Conservation (phyloP, 2,113 vertebrate species). For the Salminus brasiliensis region DNA sequence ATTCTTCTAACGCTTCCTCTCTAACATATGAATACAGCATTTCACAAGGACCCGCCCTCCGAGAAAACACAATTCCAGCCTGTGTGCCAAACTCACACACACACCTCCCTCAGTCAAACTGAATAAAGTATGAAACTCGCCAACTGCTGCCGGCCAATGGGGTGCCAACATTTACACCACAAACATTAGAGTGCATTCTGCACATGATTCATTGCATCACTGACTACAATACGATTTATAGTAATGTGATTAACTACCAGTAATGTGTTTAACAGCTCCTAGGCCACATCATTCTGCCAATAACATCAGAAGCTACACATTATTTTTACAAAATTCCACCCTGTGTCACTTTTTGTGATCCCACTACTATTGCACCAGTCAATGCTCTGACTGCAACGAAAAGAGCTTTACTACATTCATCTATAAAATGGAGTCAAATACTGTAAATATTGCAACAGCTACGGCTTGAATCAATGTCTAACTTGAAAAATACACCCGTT, state of each 20-base stretch:
- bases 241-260: not conserved
- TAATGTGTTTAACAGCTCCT: not conserved
- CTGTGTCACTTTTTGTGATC: too few species aligned
- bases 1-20: conserved; percentile 30
- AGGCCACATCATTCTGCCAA: too few species aligned
- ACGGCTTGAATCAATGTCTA: not conserved
- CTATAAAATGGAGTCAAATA: not conserved
- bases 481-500: too few species aligned
- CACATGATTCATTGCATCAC: too few species aligned
- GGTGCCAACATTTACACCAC: too few species aligned
- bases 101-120: conserved; percentile 15
- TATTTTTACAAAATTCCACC: too few species aligned
- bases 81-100: conserved; percentile 27
- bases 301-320: too few species aligned
- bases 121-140: conserved; percentile 41
- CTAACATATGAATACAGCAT: conserved; percentile 44
- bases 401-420: not conserved
- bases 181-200: not conserved
- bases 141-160: not conserved
- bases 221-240: not conserved
- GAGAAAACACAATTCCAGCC: not conserved
- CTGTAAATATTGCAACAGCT: not conserved
- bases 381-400: not conserved
- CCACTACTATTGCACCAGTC: not conserved
- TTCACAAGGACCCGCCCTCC: conserved; percentile 18